Base-by-base conservation (phyloP, 1,140 invertebrate species). In the Melanaphis sacchari region DNA sequence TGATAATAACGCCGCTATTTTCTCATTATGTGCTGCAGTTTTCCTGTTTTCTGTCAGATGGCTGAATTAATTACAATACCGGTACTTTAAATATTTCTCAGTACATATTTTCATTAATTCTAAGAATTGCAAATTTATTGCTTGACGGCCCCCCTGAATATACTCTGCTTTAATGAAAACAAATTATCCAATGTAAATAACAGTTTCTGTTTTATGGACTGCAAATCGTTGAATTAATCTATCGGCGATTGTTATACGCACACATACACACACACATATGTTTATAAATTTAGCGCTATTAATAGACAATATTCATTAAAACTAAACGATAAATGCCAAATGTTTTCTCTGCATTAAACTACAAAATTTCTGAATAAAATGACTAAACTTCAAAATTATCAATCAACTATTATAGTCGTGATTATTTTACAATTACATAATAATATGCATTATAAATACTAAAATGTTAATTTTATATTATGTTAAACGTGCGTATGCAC, bases 11-110 rank as follows among this genome's bases (percentile, higher is more conserved):
- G 4, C 31, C n/a, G n/a, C 59, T n/a, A 4, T n/a, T 76, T 76
- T 76, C 54, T 59, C 31, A n/a, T 66, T n/a, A n/a, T n/a, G 31
- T 18, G 59, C 31, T 76, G 31, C 59, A n/a, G 31, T 76, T n/a
- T 76, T n/a, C n/a, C 59, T n/a, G 31, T 76, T 76, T 76, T 76
- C 31, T 15, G n/a, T 22, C n/a, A 76, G 59, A 76, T 76, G 31
- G 59, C 5, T 76, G 59, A 76, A 76, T 76, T 76, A 76, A 76
- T 76, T 76, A 76, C 59, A 76, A 76, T n/a, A 5, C 59, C 5
- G 59, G 59, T 76, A n/a, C 59, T 76, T 76, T n/a, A 76, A 76
- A 76, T 76, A 76, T 76, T 76, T 76, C n/a, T 76, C n/a, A n/a
- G 59, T 76, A 76, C 59, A 76, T 76, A 76, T 76, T 76, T 76